Evolutionary conservation across 2,888 invertebrate genomes (phyloP).

Genomic region (Lithophane leautieri): DNA sequence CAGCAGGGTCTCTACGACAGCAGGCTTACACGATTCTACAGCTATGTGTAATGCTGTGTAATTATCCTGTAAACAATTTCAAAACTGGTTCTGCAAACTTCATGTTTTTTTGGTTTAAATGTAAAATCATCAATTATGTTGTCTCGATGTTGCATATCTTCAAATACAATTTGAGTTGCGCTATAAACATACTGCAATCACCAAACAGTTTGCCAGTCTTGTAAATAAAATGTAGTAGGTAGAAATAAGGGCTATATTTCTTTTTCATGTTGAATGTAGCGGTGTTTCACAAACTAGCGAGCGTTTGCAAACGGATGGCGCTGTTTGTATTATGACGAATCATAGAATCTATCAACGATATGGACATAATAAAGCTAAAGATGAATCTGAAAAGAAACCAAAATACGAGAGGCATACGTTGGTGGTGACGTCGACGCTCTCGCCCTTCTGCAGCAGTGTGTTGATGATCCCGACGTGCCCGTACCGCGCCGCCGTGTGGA

Average conservation of each 20-base stretch:
- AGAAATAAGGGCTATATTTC: too few relatives aligned
- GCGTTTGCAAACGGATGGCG: background rate
- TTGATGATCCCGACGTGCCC: slow-evolving; percentile 99
- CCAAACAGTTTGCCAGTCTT: background rate
- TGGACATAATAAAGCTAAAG: background rate
- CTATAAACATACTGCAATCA: background rate
- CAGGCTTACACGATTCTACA: slow-evolving; percentile 97
- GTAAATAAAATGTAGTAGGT: too few relatives aligned
- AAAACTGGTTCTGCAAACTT: background rate
- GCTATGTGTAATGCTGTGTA: slow-evolving; percentile 99
- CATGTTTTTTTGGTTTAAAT: background rate
- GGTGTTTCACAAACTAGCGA: background rate
- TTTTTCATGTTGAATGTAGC: background rate
- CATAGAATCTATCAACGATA: background rate
- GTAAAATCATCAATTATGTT: too few relatives aligned
- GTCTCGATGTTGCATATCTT: background rate
- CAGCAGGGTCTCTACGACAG: slow-evolving; percentile 98
- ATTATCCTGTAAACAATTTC: slow-evolving; percentile 93
- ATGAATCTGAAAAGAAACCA: background rate
- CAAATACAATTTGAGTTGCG: background rate
- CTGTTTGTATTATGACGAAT: background rate
- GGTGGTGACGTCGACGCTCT: slow-evolving; percentile 98
- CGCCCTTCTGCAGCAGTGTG: slow-evolving; percentile 98
- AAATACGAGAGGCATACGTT: slow-evolving; percentile 92
- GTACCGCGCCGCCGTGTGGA: slow-evolving; percentile 99